A percentile compares a stretch with the other conserved stretches of the same genome.
phyloP scores from a whole-genome alignment of 2,113 vertebrate genomes.

The Oplegnathus fasciatus region DNA sequence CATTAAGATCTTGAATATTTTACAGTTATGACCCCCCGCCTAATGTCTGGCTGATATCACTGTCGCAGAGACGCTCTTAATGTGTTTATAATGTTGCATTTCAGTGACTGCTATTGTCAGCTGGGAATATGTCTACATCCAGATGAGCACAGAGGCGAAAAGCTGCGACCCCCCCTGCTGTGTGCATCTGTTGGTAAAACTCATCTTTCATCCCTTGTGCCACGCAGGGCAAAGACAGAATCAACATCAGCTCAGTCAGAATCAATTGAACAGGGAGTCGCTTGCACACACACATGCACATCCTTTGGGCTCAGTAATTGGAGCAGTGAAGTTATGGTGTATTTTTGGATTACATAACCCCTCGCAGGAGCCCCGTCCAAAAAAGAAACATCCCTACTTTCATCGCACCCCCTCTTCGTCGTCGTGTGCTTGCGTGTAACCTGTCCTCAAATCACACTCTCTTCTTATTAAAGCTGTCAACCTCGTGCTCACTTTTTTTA shows the following conservation, averaged over 20 bases:
- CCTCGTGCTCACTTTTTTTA: constrained; percentile 17
- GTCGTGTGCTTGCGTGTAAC: background rate
- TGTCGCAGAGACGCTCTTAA: background rate
- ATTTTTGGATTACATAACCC: constrained; percentile 46
- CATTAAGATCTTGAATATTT: constrained; percentile 35
- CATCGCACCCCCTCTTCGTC: background rate
- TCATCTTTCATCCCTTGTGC: background rate
- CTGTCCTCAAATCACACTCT: constrained; percentile 30
- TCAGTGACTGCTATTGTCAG: background rate
- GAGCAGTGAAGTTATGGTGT: constrained; percentile 20
- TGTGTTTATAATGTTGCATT: constrained; percentile 19
- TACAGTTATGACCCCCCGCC: background rate
- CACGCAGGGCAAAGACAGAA: constrained; percentile 13
- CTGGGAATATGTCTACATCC: constrained; percentile 20
- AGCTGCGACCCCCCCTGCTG: constrained; percentile 18
- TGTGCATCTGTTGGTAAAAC: constrained; percentile 16
- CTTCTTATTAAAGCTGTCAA: constrained; percentile 48
- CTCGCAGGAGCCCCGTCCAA: constrained; percentile 5
- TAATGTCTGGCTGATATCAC: background rate
- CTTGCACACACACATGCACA: background rate
- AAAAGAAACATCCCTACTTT: background rate
- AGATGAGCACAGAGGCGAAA: constrained; percentile 14
- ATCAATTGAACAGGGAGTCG: constrained; percentile 1
- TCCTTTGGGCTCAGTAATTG: constrained; percentile 35
- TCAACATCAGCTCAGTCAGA: constrained; percentile 15